A percentile compares a stretch with the other conserved stretches of the same genome.
Evolutionary conservation across 2,797 vertebrate species (phyloP).

Genomic region (Leuciscus waleckii): DNA sequence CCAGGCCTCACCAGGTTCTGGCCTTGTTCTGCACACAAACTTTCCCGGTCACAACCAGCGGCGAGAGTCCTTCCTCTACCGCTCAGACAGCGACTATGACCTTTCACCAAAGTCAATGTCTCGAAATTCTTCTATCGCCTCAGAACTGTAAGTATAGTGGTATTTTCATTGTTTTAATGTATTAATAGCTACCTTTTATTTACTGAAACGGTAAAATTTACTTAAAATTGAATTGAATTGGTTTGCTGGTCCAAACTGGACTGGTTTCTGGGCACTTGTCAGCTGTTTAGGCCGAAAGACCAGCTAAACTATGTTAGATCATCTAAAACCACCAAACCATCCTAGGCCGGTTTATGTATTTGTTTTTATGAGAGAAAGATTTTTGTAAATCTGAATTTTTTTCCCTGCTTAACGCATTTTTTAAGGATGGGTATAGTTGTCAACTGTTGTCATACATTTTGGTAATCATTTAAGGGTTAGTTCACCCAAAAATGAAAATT

Average conservation of each 20-base stretch:
- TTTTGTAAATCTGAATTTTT: not conserved
- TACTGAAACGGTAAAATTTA: not conserved
- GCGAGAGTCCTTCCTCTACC: constrained; percentile 95
- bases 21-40: constrained; percentile 92
- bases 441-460: not conserved
- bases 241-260: not conserved
- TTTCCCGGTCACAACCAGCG: constrained; percentile 96
- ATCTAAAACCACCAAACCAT: not conserved
- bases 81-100: constrained; percentile 98
- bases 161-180: not conserved
- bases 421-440: not conserved
- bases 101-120: constrained; percentile 99
- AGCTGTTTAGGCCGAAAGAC: not conserved
- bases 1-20: constrained; percentile 92
- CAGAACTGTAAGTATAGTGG: constrained; percentile 86
- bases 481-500: too few relatives aligned
- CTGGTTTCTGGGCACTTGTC: not conserved
- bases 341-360: not conserved
- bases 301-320: not conserved
- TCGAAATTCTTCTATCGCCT: constrained; percentile 95
- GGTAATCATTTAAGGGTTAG: too few relatives aligned
- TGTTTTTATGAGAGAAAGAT: not conserved
- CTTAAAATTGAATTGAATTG: not conserved
- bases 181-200: not conserved
- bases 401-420: not conserved